phyloP scores from a whole-genome alignment of 1,140 invertebrate genomes.

The Condylostylus longicornis region DNA sequence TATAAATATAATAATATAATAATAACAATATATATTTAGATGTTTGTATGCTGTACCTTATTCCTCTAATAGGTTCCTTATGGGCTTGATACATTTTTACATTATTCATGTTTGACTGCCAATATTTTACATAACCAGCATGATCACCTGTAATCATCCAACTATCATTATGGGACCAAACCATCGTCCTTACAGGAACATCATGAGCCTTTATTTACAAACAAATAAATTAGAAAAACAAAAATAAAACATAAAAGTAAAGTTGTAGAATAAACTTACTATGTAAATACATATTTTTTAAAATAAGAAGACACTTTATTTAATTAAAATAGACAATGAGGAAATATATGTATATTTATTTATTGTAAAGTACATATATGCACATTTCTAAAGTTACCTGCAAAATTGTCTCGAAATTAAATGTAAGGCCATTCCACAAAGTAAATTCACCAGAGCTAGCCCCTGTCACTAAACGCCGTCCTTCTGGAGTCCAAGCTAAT shows the following conservation, averaged over 20 bases:
- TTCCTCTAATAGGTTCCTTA: constrained; percentile 96
- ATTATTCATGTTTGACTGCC: constrained; percentile 99
- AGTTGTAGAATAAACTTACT: not conserved
- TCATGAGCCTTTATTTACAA: constrained; percentile 76
- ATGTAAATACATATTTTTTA: not conserved
- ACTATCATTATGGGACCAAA: constrained; percentile 97
- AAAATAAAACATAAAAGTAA: not conserved
- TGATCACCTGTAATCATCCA: constrained; percentile 99
- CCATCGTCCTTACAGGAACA: constrained; percentile 92
- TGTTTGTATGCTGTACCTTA: constrained; percentile 59
- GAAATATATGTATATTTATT: not conserved
- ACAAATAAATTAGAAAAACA: not conserved
- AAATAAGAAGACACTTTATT: not conserved
- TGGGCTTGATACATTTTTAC: constrained; percentile 99
- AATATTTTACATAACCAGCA: constrained; percentile 97
- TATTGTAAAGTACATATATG: not conserved
- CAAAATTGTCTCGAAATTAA: constrained; percentile 99
- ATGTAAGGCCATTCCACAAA: constrained; percentile 98
- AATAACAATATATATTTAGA: constrained; percentile 11
- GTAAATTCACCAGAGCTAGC: constrained; percentile 99
- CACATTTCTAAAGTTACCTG: constrained; percentile 53
- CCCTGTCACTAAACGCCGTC: constrained; percentile 89
- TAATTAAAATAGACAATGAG: too few species aligned
- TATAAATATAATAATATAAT: not conserved
- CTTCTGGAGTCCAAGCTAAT: constrained; percentile 98